These are phyloP conservation scores for Ophonus ardosiacus DNA, from an alignment of 2,888 invertebrate genomes.

Conservation along the genomic window DNA sequence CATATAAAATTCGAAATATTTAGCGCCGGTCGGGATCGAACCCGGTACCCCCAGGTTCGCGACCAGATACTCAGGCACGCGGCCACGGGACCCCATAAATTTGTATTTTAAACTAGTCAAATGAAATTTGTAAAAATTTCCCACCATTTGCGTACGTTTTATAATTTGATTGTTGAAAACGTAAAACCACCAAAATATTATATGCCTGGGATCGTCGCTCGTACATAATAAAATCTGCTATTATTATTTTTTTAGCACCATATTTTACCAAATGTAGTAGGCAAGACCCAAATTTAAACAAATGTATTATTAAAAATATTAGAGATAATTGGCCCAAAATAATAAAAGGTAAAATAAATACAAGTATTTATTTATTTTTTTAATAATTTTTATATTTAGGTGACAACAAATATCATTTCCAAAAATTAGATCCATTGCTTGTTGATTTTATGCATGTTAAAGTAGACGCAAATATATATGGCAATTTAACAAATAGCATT, in stretches of 20 bases:
- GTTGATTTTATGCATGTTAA: conserved; percentile 1
- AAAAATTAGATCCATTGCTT: background rate
- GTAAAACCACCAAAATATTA: too few relatives aligned
- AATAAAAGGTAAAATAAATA: background rate
- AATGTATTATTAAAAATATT: conserved; percentile 1
- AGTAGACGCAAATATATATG: conserved; percentile 9
- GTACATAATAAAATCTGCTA: too few relatives aligned
- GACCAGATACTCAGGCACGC: too few relatives aligned
- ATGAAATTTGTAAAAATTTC: too few relatives aligned
- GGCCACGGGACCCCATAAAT: too few relatives aligned
- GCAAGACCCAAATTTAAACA: conserved; percentile 9
- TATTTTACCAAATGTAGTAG: conserved; percentile 28
- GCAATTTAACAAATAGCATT: conserved; percentile 8
- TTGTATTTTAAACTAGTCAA: too few relatives aligned
- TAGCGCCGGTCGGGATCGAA: too few relatives aligned
- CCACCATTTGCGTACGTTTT: too few relatives aligned
- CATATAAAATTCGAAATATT: too few relatives aligned
- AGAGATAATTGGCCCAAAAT: background rate
- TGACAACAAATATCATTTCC: conserved; percentile 9
- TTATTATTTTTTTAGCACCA: conserved; percentile 3
- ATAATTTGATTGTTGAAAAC: too few relatives aligned
- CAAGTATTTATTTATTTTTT: background rate
- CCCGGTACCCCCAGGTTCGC: too few relatives aligned
- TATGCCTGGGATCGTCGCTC: too few relatives aligned
- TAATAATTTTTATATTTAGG: conserved; percentile 3